Conservation (phyloP, 2,797 vertebrate species). For the Karalla daura region DNA sequence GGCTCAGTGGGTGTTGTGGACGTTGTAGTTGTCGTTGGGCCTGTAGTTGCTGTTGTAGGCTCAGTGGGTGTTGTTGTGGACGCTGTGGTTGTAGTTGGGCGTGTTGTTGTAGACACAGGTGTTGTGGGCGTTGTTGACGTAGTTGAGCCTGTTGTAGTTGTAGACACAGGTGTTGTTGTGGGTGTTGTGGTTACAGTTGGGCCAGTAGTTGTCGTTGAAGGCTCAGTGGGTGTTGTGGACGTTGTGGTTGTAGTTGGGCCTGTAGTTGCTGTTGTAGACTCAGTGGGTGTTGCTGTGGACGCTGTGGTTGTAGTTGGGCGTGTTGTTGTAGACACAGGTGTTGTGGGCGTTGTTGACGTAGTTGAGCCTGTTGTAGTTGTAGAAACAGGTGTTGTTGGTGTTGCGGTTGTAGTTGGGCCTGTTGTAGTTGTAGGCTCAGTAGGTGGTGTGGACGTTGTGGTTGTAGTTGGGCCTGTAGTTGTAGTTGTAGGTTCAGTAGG, state of each 20-base stretch:
- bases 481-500: background rate
- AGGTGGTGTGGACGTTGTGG: slow-evolving; percentile 3
- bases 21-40: background rate
- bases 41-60: background rate
- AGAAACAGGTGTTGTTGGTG: background rate
- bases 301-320: slow-evolving; percentile 3
- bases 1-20: background rate
- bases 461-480: background rate
- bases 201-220: background rate
- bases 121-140: background rate
- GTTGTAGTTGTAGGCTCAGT: background rate
- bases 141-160: background rate
- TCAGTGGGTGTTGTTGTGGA: background rate
- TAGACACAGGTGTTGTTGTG: background rate
- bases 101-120: background rate
- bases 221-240: background rate
- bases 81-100: background rate
- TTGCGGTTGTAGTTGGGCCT: background rate
- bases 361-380: background rate
- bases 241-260: background rate
- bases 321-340: background rate
- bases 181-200: background rate
- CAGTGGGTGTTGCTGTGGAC: background rate
- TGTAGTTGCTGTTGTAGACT: background rate
- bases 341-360: background rate